Percentiles rank a stretch among this genome's conserved stretches.
Conservation (phyloP, 2,888 invertebrate species). For the Tipula vernalis region DNA sequence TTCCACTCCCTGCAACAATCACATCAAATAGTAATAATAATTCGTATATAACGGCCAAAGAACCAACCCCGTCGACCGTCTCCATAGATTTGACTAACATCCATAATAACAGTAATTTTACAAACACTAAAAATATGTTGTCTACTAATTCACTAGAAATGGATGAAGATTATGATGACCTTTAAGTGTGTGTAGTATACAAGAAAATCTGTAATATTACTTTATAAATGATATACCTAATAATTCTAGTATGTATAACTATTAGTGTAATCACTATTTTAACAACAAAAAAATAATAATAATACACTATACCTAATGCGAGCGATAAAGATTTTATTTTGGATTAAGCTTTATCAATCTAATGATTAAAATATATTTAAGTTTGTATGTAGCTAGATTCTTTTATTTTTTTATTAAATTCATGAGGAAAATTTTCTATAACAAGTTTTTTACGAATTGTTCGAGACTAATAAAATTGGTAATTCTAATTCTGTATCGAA, state of each 20-base stretch:
- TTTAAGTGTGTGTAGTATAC: slow-evolving; percentile 22
- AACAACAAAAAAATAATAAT: neutral
- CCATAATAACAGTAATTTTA: neutral
- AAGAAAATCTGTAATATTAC: neutral
- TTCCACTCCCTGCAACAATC: neutral
- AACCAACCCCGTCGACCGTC: neutral
- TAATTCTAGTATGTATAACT: neutral
- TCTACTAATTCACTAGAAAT: slow-evolving; percentile 25
- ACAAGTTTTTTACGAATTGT: too few relatives aligned
- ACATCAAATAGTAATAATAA: neutral
- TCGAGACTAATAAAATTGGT: too few relatives aligned
- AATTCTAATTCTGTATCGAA: too few relatives aligned
- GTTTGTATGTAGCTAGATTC: neutral
- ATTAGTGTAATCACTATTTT: neutral
- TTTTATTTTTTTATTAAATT: neutral
- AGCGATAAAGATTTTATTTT: neutral
- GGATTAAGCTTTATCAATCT: neutral
- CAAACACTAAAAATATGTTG: neutral
- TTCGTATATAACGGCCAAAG: neutral
- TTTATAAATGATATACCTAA: neutral
- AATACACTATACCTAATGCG: neutral
- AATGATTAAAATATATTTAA: neutral
- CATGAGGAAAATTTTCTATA: neutral
- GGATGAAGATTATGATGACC: slow-evolving; percentile 37
- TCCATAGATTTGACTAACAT: neutral